These are phyloP conservation scores for Phoebastria nigripes DNA, from an alignment of 2,797 vertebrate genomes.

Conservation along the genomic window DNA sequence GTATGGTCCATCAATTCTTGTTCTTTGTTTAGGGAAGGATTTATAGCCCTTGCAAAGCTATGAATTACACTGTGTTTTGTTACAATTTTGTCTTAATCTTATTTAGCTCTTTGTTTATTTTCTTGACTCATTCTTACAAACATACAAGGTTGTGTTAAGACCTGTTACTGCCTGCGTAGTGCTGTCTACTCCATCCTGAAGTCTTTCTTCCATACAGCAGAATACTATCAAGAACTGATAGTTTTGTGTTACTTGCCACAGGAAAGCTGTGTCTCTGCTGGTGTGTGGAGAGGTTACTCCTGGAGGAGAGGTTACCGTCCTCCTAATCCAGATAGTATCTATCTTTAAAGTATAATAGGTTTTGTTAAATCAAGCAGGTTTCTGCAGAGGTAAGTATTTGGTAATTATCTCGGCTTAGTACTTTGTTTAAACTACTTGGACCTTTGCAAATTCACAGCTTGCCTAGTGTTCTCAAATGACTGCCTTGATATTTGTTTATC, in stretches of 20 bases:
- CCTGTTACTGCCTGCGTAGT: not conserved
- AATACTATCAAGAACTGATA: not conserved
- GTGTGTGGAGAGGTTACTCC: not conserved
- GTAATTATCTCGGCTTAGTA: not conserved
- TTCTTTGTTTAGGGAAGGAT: not conserved
- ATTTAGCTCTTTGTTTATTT: not conserved
- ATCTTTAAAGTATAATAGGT: not conserved
- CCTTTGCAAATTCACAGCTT: not conserved
- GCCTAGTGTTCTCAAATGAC: not conserved
- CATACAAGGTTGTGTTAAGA: not conserved
- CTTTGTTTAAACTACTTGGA: not conserved
- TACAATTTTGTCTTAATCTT: not conserved
- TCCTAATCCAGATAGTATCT: not conserved
- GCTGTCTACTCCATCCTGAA: not conserved
- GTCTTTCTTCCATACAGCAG: not conserved
- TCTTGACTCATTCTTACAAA: not conserved
- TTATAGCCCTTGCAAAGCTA: not conserved
- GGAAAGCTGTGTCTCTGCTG: not conserved
- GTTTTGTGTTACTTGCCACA: not conserved
- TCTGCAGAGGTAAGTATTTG: not conserved
- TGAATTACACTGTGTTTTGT: not conserved
- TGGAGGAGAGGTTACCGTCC: not conserved
- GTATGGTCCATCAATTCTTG: not conserved
- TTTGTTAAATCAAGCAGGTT: not conserved
- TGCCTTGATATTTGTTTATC: not conserved